Conservation (phyloP, 2,113 vertebrate genomes). For the Strix uralensis region DNA sequence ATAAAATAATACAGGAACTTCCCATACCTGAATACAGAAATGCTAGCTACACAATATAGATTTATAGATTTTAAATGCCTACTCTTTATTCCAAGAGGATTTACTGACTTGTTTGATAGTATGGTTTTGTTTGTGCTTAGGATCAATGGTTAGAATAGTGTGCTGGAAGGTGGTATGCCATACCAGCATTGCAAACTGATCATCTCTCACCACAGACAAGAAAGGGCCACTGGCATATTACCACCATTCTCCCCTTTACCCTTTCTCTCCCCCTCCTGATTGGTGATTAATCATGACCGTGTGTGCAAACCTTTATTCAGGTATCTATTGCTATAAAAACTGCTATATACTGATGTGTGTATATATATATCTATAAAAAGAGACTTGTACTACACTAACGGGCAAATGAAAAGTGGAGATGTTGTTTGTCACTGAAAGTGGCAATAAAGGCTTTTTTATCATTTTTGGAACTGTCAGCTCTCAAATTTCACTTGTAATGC, state of each 20-base stretch:
- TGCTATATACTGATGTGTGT: neutral
- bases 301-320: neutral
- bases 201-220: neutral
- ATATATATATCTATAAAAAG: neutral
- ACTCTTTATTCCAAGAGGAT: neutral
- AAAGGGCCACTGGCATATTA: neutral
- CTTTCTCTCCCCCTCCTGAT: neutral
- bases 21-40: neutral
- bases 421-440: neutral
- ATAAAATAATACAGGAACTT: neutral
- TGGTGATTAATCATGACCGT: neutral
- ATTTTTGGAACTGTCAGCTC: neutral
- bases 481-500: neutral
- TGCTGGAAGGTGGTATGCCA: neutral
- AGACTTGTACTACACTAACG: neutral
- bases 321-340: neutral
- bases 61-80: neutral
- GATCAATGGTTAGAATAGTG: neutral
- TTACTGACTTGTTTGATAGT: neutral
- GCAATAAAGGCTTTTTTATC: fast-evolving
- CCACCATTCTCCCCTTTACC: neutral
- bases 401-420: neutral
- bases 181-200: neutral
- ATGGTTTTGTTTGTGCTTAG: neutral
- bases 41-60: neutral